Base-by-base conservation (phyloP, 2,113 vertebrate genomes). In the Eonycteris spelaea region DNA sequence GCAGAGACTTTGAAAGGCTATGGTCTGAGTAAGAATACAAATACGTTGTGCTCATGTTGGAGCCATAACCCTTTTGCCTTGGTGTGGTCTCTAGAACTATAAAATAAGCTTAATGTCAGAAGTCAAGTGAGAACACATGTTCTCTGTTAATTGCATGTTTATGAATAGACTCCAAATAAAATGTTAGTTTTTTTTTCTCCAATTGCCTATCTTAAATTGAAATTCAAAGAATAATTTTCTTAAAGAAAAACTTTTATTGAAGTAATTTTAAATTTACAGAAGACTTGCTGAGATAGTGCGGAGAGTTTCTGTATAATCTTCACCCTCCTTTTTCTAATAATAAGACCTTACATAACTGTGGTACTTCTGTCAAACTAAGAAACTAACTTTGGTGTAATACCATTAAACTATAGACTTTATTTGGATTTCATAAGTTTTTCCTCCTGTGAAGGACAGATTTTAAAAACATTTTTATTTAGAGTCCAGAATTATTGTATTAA, bases 41-140 rank as follows among this genome's bases (percentile, higher is more conserved):
- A 77, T 84, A 75, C 12, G 5, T 71, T 35, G 67, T 86, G 22
- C 28, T 82, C 65, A 30, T 51, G 24, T 67, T 90, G 88, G 68
- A 79, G 28, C 67, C 45, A 15, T 71, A 70, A 79, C 57, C 38
- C 71, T 67, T 94, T 94, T 97, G 53, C 78, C 53, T 96, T 86
- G 71, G 70, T 94, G 80, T 96, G 94, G 87, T 87, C 75, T 95
- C 67, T 53, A 77, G 71, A 88, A 77, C 74, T 51, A 68, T 95
- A 94, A 96, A 87, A 71, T 33, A 87, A 73, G 65, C 57, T 80
- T 86, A 21, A 91, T 71, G 65, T 92, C 90, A 90, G 75, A 95
- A 82, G 87, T 95, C 93, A 96, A 82, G 40, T 63, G 94, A 75
- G 80, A 96, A 88, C 92, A 96, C 35, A 74, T 94, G 96, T 91